These are phyloP conservation scores for Axis porcinus DNA, from an alignment of 2,113 vertebrate genomes.

Conservation along the genomic window DNA sequence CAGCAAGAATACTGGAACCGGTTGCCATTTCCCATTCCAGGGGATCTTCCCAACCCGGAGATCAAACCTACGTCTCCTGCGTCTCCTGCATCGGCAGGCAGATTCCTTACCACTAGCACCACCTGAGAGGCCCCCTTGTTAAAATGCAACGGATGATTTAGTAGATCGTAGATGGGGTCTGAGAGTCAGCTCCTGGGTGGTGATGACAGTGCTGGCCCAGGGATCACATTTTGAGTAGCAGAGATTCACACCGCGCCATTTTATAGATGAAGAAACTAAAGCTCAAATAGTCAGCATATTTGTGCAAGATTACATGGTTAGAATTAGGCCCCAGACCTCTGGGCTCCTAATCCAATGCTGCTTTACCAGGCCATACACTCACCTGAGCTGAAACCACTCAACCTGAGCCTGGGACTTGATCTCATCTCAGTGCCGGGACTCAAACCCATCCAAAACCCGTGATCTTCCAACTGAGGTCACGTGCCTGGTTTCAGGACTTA, in stretches of 20 bases:
- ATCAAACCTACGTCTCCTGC: background rate
- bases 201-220: background rate
- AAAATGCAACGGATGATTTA: background rate
- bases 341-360: background rate
- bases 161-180: background rate
- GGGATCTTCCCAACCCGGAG: background rate
- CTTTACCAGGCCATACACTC: background rate
- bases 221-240: background rate
- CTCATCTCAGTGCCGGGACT: background rate
- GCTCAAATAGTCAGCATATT: background rate
- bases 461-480: background rate
- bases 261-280: background rate
- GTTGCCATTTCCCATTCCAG: background rate
- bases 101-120: background rate
- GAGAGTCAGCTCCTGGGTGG: background rate
- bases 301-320: background rate
- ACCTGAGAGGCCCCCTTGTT: background rate
- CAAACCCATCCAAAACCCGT: background rate
- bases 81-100: background rate
- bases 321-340: background rate
- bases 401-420: background rate
- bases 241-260: background rate
- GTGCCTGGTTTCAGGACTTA: background rate
- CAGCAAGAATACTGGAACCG: background rate
- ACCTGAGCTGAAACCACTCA: background rate